Evolutionary conservation across 2,888 invertebrate species (phyloP), one percentile per base, ranked within the genome.

Genomic region (Cephus runcator): DNA sequence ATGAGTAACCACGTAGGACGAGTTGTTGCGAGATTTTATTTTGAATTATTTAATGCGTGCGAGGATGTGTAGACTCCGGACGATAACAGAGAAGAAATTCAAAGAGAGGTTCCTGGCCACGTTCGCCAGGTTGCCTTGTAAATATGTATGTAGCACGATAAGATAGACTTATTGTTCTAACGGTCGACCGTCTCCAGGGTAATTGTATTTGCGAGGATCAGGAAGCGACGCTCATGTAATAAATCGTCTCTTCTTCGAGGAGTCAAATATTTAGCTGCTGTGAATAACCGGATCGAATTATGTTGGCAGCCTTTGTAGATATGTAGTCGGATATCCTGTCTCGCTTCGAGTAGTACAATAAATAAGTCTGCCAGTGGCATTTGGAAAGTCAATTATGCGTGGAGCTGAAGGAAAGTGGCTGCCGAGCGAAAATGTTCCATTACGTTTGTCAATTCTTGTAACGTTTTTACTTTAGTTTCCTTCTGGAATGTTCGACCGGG

Each of bases 61-160:
- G 15, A 40, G 40, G 15, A 40, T 40, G 36, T 15, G 36, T 40
- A 40, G 40, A 40, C 40, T 40, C 40, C 40, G 40, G 40, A 40
- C 77, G 81, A 81, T 79, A 79, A 80, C 81, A 76, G 79, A 82
- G 76, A 81, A 81, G 81, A 82, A 81, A 79, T 85, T 82, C 81
- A 85, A 78, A 75, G 78, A 75, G 77, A 80, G 75, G 77, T 80
- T 79, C 79, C 80, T 81, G 75, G 79, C 75, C 77, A 75, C 84
- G 84, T 83, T 84, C 73, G 80, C 81, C 40, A 15, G 40, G 15
- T 4, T 40, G 4, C 15, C 82, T 83, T 91, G 91, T 91, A 91
- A 88, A 91, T 91, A 91, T 91, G 91, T 91, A 91, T 90, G 90
- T 91, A 91, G 90, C 86, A 86, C 87, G 85, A 89, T 89, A 90